Conservation (phyloP, 2,113 vertebrate species). For the Morone chrysops region DNA sequence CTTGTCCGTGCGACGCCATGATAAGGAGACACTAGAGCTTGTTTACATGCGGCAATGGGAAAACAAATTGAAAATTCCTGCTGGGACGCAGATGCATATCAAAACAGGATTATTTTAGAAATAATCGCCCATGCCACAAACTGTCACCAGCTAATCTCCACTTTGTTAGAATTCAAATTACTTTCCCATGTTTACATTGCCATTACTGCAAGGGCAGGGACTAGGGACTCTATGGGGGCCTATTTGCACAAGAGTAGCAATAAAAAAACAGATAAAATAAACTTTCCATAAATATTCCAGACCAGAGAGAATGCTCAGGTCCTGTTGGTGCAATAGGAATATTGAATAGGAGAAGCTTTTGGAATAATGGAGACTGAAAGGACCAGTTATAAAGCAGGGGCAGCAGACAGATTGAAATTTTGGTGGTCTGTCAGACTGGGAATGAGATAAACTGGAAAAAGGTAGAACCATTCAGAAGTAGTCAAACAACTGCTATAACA, state of each 20-base stretch:
- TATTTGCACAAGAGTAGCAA: constrained; percentile 83
- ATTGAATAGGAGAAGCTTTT: constrained; percentile 69
- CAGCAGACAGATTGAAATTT: constrained; percentile 60
- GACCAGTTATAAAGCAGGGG: constrained; percentile 42
- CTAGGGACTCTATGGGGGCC: constrained; percentile 76
- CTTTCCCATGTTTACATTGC: constrained; percentile 87
- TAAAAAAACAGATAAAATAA: constrained; percentile 84
- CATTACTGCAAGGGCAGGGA: constrained; percentile 82
- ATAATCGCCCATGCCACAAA: constrained; percentile 87
- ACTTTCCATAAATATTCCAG: constrained; percentile 82
- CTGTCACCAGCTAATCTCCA: constrained; percentile 87
- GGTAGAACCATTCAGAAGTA: constrained; percentile 30
- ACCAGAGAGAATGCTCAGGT: constrained; percentile 77
- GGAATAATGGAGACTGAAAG: constrained; percentile 67
- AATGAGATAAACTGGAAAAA: constrained; percentile 41
- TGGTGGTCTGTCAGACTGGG: constrained; percentile 42
- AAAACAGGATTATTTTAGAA: constrained; percentile 90
- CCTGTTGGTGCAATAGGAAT: constrained; percentile 70
- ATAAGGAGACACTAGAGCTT: constrained; percentile 88
- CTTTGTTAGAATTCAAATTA: constrained; percentile 90
- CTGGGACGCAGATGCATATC: constrained; percentile 88
- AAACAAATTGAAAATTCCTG: constrained; percentile 90
- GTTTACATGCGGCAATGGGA: constrained; percentile 88
- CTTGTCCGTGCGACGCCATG: constrained; percentile 81
- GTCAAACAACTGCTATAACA: constrained; percentile 25